Conservation (phyloP, 2,113 vertebrate species). For the Emydocephalus ijimae region DNA sequence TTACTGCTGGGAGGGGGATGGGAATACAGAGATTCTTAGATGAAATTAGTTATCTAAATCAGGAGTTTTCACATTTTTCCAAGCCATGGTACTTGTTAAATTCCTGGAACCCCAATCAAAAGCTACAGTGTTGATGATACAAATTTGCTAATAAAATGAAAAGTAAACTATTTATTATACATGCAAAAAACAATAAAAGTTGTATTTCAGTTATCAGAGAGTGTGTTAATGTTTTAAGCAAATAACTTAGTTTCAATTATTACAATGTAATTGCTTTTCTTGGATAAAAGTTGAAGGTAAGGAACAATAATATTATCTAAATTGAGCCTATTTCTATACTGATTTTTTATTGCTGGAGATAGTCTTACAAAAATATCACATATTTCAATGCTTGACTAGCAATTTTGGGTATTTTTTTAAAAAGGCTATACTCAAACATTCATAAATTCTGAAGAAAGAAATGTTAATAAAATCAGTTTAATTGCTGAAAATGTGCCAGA, state of each 20-base stretch:
- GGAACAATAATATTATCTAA: not conserved
- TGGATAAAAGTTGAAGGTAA: not conserved
- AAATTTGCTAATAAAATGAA: not conserved
- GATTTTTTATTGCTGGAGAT: not conserved
- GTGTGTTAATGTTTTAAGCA: not conserved
- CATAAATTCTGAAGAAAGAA: not conserved
- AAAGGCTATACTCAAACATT: not conserved
- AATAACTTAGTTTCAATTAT: not conserved
- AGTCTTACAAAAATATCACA: not conserved
- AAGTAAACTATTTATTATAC: not conserved
- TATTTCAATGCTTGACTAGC: not conserved
- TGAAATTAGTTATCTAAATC: not conserved
- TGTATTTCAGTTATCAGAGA: not conserved
- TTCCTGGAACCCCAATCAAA: not conserved
- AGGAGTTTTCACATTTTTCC: not conserved
- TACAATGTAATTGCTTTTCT: not conserved
- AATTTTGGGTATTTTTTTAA: not conserved
- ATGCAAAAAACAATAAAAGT: not conserved
- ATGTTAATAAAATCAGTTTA: not conserved
- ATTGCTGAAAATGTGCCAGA: not conserved
- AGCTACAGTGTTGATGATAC: not conserved
- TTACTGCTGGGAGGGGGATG: not conserved
- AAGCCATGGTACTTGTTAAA: not conserved
- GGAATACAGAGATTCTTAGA: not conserved
- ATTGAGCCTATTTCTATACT: not conserved